Percentiles rank a stretch among this genome's conserved stretches.
Evolutionary conservation across 2,797 vertebrate species (phyloP).

Genomic region (Epinephelus awoara): DNA sequence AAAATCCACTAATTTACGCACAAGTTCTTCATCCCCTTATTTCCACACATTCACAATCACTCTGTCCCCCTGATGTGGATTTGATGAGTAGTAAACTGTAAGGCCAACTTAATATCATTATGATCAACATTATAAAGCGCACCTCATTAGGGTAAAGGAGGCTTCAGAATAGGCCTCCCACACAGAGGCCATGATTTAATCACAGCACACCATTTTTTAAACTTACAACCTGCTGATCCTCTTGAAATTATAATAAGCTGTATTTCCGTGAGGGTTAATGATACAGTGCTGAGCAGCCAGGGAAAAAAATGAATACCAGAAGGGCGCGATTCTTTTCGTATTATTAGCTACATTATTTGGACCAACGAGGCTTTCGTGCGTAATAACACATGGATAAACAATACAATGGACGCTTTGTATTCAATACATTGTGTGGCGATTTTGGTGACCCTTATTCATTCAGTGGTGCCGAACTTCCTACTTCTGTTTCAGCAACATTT

Average conservation of each 20-base stretch:
- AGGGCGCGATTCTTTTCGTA: background rate
- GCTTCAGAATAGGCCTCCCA: constrained; percentile 68
- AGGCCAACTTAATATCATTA: constrained; percentile 32
- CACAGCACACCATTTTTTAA: constrained; percentile 37
- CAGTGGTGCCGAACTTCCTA: constrained; percentile 8
- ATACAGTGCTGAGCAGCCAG: constrained; percentile 10
- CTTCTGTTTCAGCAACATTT: constrained; percentile 4
- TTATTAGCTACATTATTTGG: background rate
- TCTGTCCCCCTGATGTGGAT: background rate
- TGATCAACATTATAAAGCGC: constrained; percentile 33
- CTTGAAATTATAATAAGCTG: constrained; percentile 30
- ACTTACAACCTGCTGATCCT: constrained; percentile 50
- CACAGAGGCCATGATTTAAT: constrained; percentile 68
- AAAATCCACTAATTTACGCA: background rate
- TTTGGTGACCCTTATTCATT: constrained; percentile 48
- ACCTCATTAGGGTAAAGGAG: constrained; percentile 60
- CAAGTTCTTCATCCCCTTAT: background rate
- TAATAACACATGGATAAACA: constrained; percentile 26
- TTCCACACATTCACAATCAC: background rate
- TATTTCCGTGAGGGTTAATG: constrained; percentile 28
- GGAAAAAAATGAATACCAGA: background rate
- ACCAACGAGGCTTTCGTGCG: background rate
- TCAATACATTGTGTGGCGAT: constrained; percentile 29
- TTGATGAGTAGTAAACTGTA: constrained; percentile 7
- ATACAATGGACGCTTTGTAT: constrained; percentile 44